Conservation (phyloP, 2,888 invertebrate genomes). For the Cerceris ruficornis region DNA sequence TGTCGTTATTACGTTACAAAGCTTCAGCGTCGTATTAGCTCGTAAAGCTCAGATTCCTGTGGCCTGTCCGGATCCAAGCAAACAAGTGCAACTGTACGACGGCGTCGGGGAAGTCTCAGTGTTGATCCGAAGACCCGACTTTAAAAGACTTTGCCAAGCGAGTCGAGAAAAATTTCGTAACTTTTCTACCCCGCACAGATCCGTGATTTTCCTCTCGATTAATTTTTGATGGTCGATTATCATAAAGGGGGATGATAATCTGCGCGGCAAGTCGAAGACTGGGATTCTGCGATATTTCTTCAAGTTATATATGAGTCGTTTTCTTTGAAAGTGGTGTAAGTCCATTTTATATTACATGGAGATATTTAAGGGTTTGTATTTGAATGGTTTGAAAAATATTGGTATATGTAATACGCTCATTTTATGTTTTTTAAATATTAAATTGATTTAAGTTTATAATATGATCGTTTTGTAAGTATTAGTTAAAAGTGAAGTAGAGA, state of each 20-base stretch:
- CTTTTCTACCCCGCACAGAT: not conserved
- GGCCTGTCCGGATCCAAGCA: slow-evolving; percentile 32
- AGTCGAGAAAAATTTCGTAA: not conserved
- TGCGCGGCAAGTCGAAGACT: too few species aligned
- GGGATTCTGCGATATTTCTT: too few species aligned
- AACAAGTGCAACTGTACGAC: slow-evolving; percentile 36
- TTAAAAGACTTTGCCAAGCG: slow-evolving; percentile 32
- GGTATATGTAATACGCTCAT: too few species aligned
- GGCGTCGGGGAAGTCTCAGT: slow-evolving; percentile 45
- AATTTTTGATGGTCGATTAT: not conserved
- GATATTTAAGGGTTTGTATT: too few species aligned
- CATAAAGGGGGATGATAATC: not conserved
- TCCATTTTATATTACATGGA: too few species aligned
- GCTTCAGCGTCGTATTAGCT: slow-evolving; percentile 59
- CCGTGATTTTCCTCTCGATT: not conserved
- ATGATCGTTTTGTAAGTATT: too few species aligned
- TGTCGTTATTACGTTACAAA: slow-evolving; percentile 56
- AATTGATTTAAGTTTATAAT: too few species aligned
- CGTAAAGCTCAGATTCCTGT: slow-evolving; percentile 43
- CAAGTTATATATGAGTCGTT: too few species aligned
- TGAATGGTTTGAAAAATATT: too few species aligned
- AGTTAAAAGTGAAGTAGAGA: too few species aligned
- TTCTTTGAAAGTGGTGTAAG: too few species aligned
- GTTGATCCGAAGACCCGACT: slow-evolving; percentile 56
- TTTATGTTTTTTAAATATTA: too few species aligned